Conservation (phyloP, 1,140 invertebrate genomes). For the Drosophila kikkawai region DNA sequence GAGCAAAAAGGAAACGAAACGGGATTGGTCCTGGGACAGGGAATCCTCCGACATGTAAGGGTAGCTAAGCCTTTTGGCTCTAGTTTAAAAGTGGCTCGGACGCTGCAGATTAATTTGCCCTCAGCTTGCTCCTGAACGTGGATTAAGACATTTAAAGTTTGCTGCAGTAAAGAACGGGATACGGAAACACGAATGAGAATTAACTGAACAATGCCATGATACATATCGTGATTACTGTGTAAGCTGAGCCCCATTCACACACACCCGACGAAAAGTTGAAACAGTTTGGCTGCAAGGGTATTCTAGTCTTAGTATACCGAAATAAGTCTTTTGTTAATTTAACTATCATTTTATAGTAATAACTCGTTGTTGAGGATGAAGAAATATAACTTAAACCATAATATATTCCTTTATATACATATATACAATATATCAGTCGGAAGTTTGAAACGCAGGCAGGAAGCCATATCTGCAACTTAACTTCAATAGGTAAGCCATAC, state of each 20-base stretch:
- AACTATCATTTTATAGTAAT: not conserved
- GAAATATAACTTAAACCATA: not conserved
- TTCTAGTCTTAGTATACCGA: not conserved
- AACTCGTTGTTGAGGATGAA: not conserved
- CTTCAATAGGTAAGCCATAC: too few relatives aligned
- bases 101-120: conserved; percentile 67
- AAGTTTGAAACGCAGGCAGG: too few relatives aligned
- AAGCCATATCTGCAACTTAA: too few relatives aligned
- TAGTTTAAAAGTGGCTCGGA: conserved; percentile 74
- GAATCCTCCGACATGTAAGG: conserved; percentile 21
- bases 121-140: conserved; percentile 31
- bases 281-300: not conserved
- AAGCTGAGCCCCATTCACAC: not conserved
- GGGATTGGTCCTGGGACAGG: conserved; percentile 16
- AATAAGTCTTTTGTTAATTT: not conserved
- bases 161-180: conserved; percentile 14
- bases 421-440: too few relatives aligned
- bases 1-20: conserved; percentile 13
- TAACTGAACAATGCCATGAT: conserved; percentile 28
- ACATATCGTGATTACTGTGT: conserved; percentile 15
- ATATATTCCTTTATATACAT: not conserved
- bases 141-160: conserved; percentile 58
- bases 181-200: conserved; percentile 7
- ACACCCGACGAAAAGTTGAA: too few relatives aligned
- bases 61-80: conserved; percentile 67